Evolutionary conservation across 2,113 vertebrate species (phyloP), one percentile per base, ranked within the genome.

Genomic region (Leptobrachium leishanense): DNA sequence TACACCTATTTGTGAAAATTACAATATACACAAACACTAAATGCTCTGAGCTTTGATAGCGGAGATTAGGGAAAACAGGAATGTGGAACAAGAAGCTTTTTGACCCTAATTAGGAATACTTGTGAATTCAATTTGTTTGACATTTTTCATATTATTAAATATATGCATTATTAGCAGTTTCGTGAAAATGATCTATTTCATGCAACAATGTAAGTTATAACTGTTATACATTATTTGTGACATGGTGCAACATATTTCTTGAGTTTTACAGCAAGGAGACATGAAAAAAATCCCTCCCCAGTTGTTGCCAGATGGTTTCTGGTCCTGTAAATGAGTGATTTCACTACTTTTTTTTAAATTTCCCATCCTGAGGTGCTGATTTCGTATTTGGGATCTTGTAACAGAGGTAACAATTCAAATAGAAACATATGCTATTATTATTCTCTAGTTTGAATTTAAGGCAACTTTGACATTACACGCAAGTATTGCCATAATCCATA

Each of bases 341-440:
- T 64, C 31, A 42, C 59, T 31, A 59, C 43, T 31, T 44, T n/a
- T 44, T n/a, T 62, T 44, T 50, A 55, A 31, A 40, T 43, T 10
- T 72, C 46, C 20, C 31, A 72, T 40, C 46, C 69, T 20, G 31
- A 39, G 69, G 69, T 72, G 69, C 46, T 54, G 69, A 54, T 72
- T 54, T 31, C 5, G 20, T 72, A 72, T 72, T 72, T 72, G 53
- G 46, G 31, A 54, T 10, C 46, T 39, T 55, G 20, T 12, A 13
- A 74, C 42, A 40, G 43, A 59, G 53, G 64, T 74, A 81, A 74
- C 53, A 50, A 46, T 67, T 74, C 64, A 81, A 81, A 81, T 67
- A 73, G 72, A 81, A 81, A 81, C 78, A 81, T 66, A 81, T 81
- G 78, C 73, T 81, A 59, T 81, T 80, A 67, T 74, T 68, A 81